A percentile compares a stretch with the other conserved stretches of the same genome.
Evolutionary conservation across 1,140 invertebrate genomes (phyloP).

Genomic region (Myzus persicae): DNA sequence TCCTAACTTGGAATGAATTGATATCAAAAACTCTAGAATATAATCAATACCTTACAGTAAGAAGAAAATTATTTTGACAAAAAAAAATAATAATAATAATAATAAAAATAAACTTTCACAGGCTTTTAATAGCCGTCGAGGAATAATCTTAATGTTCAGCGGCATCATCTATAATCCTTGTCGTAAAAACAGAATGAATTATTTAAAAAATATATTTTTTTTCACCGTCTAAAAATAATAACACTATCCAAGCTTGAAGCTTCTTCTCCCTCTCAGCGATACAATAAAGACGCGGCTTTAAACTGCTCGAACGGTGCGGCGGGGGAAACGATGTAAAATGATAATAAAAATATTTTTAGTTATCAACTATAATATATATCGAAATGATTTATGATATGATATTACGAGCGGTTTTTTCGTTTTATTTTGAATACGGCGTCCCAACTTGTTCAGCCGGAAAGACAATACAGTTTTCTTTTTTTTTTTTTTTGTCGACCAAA

Average conservation of each 20-base stretch:
- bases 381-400: conserved; percentile 43
- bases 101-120: background rate
- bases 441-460: conserved; percentile 42
- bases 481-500: conserved; percentile 4
- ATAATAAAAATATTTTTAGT: conserved; percentile 52
- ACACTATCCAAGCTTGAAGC: conserved; percentile 1
- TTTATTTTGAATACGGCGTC: conserved; percentile 14
- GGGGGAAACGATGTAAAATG: conserved; percentile 41
- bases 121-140: conserved; percentile 10
- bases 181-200: conserved; percentile 50
- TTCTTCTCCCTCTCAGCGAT: background rate
- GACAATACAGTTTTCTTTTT: background rate
- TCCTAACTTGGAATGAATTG: background rate
- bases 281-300: conserved; percentile 22
- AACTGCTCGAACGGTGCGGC: background rate
- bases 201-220: conserved; percentile 30
- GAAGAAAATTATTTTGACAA: background rate
- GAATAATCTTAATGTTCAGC: conserved; percentile 23
- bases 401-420: background rate
- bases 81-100: background rate
- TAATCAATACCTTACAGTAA: background rate
- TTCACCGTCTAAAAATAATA: conserved; percentile 39
- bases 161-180: conserved; percentile 49
- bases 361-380: conserved; percentile 42
- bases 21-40: background rate